Evolutionary conservation across 2,113 vertebrate species (phyloP).

Genomic region (Pachyramphus minor): DNA sequence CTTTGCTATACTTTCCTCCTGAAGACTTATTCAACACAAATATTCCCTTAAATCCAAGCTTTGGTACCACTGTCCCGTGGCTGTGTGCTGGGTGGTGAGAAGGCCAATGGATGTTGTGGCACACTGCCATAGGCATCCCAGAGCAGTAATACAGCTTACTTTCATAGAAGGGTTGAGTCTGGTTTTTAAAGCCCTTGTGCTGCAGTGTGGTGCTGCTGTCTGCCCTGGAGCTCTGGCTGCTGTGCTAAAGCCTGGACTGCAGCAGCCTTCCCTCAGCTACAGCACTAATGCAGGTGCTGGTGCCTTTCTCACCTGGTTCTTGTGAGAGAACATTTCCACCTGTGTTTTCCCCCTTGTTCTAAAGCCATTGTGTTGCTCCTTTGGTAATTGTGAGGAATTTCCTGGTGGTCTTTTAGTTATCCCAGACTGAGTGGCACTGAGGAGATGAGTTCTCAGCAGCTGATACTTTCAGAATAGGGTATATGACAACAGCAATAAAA

Average conservation of each 20-base stretch:
- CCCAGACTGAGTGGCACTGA: neutral
- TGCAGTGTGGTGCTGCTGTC: neutral
- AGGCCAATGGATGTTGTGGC: neutral
- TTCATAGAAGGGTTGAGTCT: neutral
- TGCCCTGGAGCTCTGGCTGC: fast-evolving
- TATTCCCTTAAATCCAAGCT: neutral
- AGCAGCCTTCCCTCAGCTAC: neutral
- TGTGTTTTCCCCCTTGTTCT: fast-evolving
- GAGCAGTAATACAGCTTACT: neutral
- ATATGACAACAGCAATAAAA: neutral
- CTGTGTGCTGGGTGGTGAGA: neutral
- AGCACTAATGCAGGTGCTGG: neutral
- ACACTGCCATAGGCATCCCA: fast-evolving
- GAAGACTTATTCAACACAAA: neutral
- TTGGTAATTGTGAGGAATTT: neutral
- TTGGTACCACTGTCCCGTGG: too few species aligned
- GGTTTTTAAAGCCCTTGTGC: neutral
- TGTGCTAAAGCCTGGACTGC: neutral
- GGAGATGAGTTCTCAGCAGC: neutral
- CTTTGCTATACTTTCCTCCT: neutral
- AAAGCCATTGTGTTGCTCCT: neutral
- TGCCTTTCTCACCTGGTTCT: neutral
- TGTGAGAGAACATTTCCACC: neutral
- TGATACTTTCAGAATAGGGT: neutral
- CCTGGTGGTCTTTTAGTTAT: neutral